A percentile compares a stretch with the other conserved stretches of the same genome.
Evolutionary conservation across 1,140 invertebrate species (phyloP).

Genomic region (Theocolax elegans): DNA sequence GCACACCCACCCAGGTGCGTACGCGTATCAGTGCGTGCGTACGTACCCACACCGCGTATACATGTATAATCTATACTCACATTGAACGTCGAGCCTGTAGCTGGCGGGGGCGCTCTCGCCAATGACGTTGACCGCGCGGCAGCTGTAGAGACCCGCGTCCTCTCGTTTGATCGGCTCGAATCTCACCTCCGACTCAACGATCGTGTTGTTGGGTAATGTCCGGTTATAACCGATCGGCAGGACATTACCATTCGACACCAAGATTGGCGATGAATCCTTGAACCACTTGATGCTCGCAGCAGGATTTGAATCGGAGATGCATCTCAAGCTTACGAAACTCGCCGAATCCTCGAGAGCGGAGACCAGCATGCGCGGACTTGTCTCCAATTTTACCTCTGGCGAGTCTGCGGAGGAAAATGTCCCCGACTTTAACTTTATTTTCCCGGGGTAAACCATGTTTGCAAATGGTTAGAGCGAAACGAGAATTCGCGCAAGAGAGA

Average conservation of each 20-base stretch:
- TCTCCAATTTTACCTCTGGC: slow-evolving; percentile 61
- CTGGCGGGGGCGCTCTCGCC: slow-evolving; percentile 82
- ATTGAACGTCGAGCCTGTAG: slow-evolving; percentile 88
- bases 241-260: slow-evolving; percentile 43
- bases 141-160: slow-evolving; percentile 81
- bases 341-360: slow-evolving; percentile 57
- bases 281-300: slow-evolving; percentile 85
- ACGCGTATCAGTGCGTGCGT: no score
- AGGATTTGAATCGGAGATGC: slow-evolving; percentile 87
- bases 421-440: no score
- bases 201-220: slow-evolving; percentile 50
- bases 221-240: slow-evolving; percentile 29
- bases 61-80: slow-evolving; percentile 70
- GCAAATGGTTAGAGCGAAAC: not conserved
- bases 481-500: not conserved
- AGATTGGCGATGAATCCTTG: slow-evolving; percentile 62
- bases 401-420: slow-evolving; percentile 49
- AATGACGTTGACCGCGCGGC: slow-evolving; percentile 83
- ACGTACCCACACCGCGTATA: no score
- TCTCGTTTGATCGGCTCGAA: slow-evolving; percentile 76
- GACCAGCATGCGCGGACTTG: slow-evolving; percentile 54
- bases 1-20: no score
- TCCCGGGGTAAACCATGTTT: not conserved
- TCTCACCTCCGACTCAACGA: slow-evolving; percentile 71
- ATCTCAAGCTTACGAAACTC: slow-evolving; percentile 78